Base-by-base conservation (phyloP, 2,888 invertebrate genomes). In the Poecilus cupreus region DNA sequence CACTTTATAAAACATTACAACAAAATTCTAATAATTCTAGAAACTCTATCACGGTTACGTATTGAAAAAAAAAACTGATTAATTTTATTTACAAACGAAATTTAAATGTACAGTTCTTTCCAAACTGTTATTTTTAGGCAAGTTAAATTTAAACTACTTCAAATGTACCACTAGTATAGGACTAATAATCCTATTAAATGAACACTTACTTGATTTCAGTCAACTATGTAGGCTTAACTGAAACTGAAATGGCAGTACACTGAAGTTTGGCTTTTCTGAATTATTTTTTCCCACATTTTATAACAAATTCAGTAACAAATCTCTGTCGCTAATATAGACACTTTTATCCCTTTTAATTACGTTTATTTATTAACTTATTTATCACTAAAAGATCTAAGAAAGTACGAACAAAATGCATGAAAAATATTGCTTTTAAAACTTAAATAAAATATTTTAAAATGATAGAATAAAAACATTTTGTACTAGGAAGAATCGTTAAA, bases 231-330 rank as follows among this genome's bases (percentile, higher is more conserved):
- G 32, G 68, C 68, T 68, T 72, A 46, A 72, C 32, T 46, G 46
- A 43, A 46, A 72, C 46, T 24, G 43, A 74, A 75, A 51, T 51
- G 74, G 74, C 74, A 75, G 74, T 75, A 75, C 51, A 75, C 46
- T 26, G 16, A 51, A 75, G 24, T 51, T 75, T 75, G 51, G 54
- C 75, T 49, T 26, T 54, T 57, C 24, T 57, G 0, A 57, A 11
- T 57, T 51, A 51, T 5, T 54, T 54, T 18, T 20, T 22, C 5
- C 5, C 18, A 18, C 11, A 20, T 51, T 54, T 54, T 54, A 11
- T 18, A 54, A 20, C 54, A 54, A 54, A 54, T 22, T 54, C 43
- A n/a, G n/a, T n/a, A n/a, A n/a, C n/a, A n/a, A n/a, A n/a, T n/a
- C n/a, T n/a, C n/a, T n/a, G n/a, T n/a, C n/a, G n/a, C n/a, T n/a